phyloP scores from a whole-genome alignment of 2,888 invertebrate genomes.

The Cordilura impudica region DNA sequence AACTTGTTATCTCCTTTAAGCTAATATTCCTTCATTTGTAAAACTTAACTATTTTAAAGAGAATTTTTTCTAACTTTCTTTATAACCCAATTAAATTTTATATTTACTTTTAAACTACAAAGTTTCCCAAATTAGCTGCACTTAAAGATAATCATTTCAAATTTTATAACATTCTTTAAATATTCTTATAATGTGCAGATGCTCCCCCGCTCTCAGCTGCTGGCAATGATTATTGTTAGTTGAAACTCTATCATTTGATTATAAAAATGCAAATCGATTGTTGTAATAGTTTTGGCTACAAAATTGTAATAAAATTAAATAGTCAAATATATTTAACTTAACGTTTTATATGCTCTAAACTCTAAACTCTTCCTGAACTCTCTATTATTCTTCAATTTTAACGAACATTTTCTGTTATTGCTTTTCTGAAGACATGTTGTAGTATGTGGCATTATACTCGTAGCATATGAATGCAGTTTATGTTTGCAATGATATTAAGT shows the following conservation, averaged over 20 bases:
- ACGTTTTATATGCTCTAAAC: conserved; percentile 5
- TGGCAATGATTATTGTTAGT: conserved; percentile 19
- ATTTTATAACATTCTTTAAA: background rate
- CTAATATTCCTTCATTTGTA: too few species aligned
- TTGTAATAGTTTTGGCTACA: conserved; percentile 15
- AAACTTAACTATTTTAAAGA: too few species aligned
- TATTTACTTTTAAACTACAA: too few species aligned
- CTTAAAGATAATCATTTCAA: background rate
- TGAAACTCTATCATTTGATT: conserved; percentile 31
- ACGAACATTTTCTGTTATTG: too few species aligned
- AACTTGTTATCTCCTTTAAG: too few species aligned
- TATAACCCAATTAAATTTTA: too few species aligned
- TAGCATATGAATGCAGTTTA: conserved; percentile 36
- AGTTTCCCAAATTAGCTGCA: too few species aligned
- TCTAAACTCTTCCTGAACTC: background rate
- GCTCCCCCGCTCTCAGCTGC: conserved; percentile 22
- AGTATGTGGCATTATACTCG: conserved; percentile 27
- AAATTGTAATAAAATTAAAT: conserved; percentile 41
- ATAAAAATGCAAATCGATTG: conserved; percentile 53
- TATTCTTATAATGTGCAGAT: background rate
- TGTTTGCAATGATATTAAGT: too few species aligned
- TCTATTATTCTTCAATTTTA: too few species aligned
- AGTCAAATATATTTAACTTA: conserved; percentile 40
- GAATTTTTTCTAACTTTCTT: too few species aligned
- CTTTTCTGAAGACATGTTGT: too few species aligned